A percentile compares a stretch with the other conserved stretches of the same genome.
Evolutionary conservation across 2,888 invertebrate genomes (phyloP).

Genomic region (Antitype chi): DNA sequence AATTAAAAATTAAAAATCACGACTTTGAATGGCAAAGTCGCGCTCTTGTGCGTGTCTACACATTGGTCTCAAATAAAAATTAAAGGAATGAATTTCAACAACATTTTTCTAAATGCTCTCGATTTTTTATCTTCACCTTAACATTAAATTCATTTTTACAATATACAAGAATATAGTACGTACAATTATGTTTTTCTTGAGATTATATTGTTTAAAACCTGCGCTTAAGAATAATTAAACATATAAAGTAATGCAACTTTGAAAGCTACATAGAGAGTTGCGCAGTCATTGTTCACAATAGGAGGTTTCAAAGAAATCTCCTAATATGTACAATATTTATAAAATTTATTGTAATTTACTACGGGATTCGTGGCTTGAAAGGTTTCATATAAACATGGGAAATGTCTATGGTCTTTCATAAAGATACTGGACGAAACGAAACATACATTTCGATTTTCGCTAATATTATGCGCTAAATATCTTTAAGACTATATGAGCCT

Average conservation of each 20-base stretch:
- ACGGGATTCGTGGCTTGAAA: constrained; percentile 69
- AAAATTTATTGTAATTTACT: constrained; percentile 66
- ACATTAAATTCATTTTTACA: constrained; percentile 81
- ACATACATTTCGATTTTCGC: constrained; percentile 2
- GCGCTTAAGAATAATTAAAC: constrained; percentile 73
- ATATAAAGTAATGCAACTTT: constrained; percentile 69
- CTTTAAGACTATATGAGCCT: constrained; percentile 15
- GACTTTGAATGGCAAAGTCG: constrained; percentile 67
- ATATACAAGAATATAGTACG: constrained; percentile 88
- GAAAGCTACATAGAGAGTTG: constrained; percentile 69
- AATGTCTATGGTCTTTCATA: constrained; percentile 29
- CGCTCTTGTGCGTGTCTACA: constrained; percentile 80
- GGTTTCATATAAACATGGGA: constrained; percentile 54
- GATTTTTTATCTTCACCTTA: constrained; percentile 67
- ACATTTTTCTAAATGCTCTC: constrained; percentile 70
- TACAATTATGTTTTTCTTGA: constrained; percentile 80
- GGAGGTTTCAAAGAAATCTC: constrained; percentile 35
- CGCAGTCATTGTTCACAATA: constrained; percentile 62
- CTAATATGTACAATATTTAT: constrained; percentile 52
- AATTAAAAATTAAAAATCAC: constrained; percentile 69
- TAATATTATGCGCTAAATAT: constrained; percentile 26
- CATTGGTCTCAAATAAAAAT: constrained; percentile 65
- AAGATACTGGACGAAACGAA: constrained; percentile 16
- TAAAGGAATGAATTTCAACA: constrained; percentile 76
- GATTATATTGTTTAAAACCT: constrained; percentile 79